A percentile compares a stretch with the other conserved stretches of the same genome.
Evolutionary conservation across 2,113 vertebrate species (phyloP).

Genomic region (Motacilla alba): DNA sequence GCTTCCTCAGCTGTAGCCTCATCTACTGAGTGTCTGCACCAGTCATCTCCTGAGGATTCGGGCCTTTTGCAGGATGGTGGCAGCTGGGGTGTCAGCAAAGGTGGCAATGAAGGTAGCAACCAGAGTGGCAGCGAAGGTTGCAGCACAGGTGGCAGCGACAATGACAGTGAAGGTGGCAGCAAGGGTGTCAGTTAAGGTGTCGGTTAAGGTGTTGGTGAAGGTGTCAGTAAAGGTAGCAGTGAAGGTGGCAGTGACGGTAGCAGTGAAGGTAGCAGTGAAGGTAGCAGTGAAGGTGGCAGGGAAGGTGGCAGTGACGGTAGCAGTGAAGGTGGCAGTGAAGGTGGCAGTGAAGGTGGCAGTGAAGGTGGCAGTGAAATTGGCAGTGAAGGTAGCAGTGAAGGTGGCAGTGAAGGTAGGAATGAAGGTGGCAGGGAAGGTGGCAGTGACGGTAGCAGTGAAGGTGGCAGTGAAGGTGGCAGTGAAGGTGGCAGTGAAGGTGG

Average conservation of each 20-base stretch:
- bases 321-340: too few relatives aligned
- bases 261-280: not conserved
- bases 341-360: fast-evolving
- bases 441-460: not conserved
- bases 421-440: too few relatives aligned
- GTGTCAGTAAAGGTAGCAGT: not conserved
- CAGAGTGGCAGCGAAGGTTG: fast-evolving
- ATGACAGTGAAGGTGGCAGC: not conserved
- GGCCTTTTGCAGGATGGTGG: not conserved
- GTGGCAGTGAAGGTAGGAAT: too few relatives aligned
- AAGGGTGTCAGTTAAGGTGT: not conserved
- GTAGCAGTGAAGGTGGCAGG: fast-evolving
- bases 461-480: not conserved
- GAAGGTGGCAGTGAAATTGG: fast-evolving
- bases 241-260: fast-evolving
- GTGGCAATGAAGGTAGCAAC: not conserved
- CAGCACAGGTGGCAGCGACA: fast-evolving
- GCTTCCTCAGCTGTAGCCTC: not conserved
- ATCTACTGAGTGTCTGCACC: fast-evolving
- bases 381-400: too few relatives aligned
- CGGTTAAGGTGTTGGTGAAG: too few relatives aligned
- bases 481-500: fast-evolving
- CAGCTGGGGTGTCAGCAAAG: not conserved
- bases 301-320: not conserved
- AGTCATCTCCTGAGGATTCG: fast-evolving